Evolutionary conservation across 2,113 vertebrate species (phyloP).

Genomic region (Chaetorhynchus papuensis): DNA sequence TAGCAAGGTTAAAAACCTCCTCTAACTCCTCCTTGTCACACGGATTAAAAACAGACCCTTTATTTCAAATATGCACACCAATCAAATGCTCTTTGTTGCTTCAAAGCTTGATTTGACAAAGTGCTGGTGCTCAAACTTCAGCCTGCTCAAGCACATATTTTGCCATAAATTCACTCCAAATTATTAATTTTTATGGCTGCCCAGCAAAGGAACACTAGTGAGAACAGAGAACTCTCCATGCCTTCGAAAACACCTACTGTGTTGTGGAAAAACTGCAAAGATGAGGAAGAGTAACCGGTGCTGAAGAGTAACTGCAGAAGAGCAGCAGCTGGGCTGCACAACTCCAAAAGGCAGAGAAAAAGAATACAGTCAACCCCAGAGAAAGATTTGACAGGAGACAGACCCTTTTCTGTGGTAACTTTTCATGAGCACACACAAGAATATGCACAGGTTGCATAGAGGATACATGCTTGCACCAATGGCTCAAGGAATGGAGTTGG

Average conservation of each 20-base stretch:
- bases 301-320: background rate
- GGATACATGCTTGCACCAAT: background rate
- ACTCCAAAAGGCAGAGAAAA: background rate
- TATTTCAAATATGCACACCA: background rate
- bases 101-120: background rate
- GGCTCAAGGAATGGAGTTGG: background rate
- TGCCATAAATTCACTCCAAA: background rate
- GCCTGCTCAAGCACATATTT: background rate
- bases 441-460: fast-evolving
- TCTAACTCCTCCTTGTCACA: background rate
- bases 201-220: background rate
- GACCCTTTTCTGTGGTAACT: background rate
- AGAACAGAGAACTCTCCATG: background rate
- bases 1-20: background rate
- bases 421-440: background rate
- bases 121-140: background rate
- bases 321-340: background rate
- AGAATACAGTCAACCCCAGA: background rate
- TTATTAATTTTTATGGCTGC: background rate
- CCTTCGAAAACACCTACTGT: background rate
- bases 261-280: background rate
- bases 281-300: background rate
- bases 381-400: background rate
- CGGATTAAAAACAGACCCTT: background rate
- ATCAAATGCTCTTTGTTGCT: background rate